phyloP scores from a whole-genome alignment of 2,113 vertebrate species.

The Nibea albiflora region DNA sequence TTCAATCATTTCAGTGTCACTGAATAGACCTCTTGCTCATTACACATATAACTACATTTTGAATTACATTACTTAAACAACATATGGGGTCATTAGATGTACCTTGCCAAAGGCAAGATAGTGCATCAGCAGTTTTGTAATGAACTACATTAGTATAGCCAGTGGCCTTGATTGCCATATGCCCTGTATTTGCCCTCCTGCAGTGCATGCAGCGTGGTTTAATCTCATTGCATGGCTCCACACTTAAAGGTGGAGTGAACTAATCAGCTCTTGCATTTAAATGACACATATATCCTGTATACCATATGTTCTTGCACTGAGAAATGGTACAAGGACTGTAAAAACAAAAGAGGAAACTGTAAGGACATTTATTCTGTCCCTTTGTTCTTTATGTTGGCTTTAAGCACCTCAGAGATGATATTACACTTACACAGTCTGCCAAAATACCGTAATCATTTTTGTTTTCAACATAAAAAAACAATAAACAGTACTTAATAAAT shows the following conservation, averaged over 20 bases:
- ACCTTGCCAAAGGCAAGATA: slow-evolving; percentile 38
- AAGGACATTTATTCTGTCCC: no score
- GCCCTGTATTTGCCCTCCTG: slow-evolving; percentile 30
- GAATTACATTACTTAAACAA: slow-evolving; percentile 16
- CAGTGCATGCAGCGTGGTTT: slow-evolving; percentile 14
- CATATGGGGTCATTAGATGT: slow-evolving; percentile 50
- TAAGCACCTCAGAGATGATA: not conserved
- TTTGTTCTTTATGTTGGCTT: not conserved
- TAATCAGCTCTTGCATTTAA: slow-evolving; percentile 12
- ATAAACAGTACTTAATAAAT: no score
- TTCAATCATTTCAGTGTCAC: not conserved
- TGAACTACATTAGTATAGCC: slow-evolving; percentile 47
- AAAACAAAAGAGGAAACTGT: not conserved
- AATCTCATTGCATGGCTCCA: slow-evolving; percentile 20
- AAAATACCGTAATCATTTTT: not conserved
- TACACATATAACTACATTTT: slow-evolving; percentile 14
- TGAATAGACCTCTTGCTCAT: not conserved
- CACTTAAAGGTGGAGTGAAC: slow-evolving; percentile 10
- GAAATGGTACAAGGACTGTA: not conserved
- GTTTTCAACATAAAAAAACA: no score
- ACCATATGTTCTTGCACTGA: not conserved
- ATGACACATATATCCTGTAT: not conserved
- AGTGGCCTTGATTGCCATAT: slow-evolving; percentile 63
- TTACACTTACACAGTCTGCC: not conserved
- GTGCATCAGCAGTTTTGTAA: slow-evolving; percentile 62